A percentile compares a stretch with the other conserved stretches of the same genome.
Conservation (phyloP, 2,797 vertebrate genomes). For the Meriones psammophilus region DNA sequence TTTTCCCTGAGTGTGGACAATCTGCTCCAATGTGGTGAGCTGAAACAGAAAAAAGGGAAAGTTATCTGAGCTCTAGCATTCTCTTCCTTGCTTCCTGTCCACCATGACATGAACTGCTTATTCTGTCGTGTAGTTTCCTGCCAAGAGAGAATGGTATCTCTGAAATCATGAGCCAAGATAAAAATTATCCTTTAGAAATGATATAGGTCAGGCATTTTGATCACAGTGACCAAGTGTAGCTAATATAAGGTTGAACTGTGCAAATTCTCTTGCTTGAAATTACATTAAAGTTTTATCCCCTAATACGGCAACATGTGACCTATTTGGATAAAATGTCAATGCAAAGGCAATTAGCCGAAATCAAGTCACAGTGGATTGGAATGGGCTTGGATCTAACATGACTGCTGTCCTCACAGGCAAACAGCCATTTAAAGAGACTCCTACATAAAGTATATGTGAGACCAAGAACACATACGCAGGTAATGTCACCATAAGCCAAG, state of each 20-base stretch:
- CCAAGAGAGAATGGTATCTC: not conserved
- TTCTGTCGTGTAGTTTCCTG: not conserved
- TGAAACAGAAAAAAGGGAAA: not conserved
- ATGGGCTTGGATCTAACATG: not conserved
- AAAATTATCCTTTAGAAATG: not conserved
- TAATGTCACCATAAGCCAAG: not conserved
- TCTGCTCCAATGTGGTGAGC: not conserved
- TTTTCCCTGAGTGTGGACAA: no score
- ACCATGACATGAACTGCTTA: not conserved
- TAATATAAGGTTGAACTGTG: not conserved
- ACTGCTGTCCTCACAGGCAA: not conserved
- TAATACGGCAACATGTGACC: not conserved
- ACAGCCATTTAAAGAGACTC: not conserved
- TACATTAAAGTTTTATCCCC: not conserved
- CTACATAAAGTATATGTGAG: not conserved
- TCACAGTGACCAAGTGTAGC: not conserved
- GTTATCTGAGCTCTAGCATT: not conserved
- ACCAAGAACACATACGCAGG: not conserved
- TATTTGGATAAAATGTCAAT: not conserved
- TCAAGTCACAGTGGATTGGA: not conserved
- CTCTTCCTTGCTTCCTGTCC: not conserved
- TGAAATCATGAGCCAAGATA: not conserved
- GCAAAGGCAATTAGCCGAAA: not conserved
- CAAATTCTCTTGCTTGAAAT: no score
- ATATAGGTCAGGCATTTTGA: not conserved